These are phyloP conservation scores for Acrocephalus kingi DNA, from an alignment of 2,113 vertebrate genomes.

Conservation along the genomic window DNA sequence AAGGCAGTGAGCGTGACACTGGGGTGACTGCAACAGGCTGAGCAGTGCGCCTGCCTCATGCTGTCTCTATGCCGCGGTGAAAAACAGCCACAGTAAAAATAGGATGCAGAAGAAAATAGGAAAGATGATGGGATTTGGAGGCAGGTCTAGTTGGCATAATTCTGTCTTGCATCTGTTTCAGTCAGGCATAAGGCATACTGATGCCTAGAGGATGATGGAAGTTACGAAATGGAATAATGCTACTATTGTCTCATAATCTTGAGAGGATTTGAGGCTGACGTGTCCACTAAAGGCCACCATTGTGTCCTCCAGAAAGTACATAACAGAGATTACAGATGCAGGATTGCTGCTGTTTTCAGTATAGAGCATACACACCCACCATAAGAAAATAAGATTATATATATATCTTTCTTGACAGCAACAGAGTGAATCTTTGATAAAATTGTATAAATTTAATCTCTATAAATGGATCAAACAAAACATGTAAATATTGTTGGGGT, in stretches of 20 bases:
- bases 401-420: neutral
- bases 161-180: neutral
- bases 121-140: neutral
- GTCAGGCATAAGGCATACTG: neutral
- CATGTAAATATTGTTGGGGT: neutral
- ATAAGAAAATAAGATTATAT: neutral
- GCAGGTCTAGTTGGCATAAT: neutral
- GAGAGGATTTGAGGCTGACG: neutral
- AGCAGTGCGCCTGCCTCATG: neutral
- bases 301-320: neutral
- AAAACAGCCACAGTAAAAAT: neutral
- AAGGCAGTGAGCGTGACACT: neutral
- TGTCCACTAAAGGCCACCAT: neutral
- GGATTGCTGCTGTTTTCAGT: neutral
- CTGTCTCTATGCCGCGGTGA: rapidly evolving
- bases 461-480: neutral
- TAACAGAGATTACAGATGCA: neutral
- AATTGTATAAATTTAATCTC: neutral
- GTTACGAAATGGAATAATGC: neutral
- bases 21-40: neutral
- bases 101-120: neutral
- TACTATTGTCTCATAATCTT: neutral
- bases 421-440: neutral
- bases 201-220: neutral
- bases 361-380: neutral